Evolutionary conservation across 2,888 invertebrate genomes (phyloP), one percentile per base, ranked within the genome.

Genomic region (Ephialtes manifestator): DNA sequence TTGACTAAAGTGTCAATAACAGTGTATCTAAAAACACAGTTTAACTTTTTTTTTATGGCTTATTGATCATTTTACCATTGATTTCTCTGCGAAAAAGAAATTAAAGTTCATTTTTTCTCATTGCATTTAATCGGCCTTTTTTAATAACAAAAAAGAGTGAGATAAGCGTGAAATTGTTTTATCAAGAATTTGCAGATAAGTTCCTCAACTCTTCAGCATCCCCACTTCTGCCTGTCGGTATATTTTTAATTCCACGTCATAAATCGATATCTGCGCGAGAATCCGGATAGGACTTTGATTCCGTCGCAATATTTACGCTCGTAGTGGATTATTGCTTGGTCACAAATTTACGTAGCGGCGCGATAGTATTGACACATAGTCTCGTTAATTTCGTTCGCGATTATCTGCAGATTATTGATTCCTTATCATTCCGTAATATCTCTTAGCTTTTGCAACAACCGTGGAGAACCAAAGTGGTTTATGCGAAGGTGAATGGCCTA

Each of bases 261-360:
- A 28, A 58, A 51, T 51, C 51, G 68, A 81, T 51, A 31, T 46
- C 55, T 24, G 7, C 13, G 39, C 24, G 53, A 43, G 31, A 80
- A 53, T 65, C 31, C 53, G 43, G n/a, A 65, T 55, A 31, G 60
- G 20, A 83, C 78, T 74, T 68, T 82, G 71, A 68, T 60, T 79
- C 55, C 53, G 43, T 46, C n/a, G 72, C 18, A 68, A 60, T 46
- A 20, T 68, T 46, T 39, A 35, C 15, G 20, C 53, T 18, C 20
- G 2, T n/a, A 55, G 65, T 65, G 53, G 20, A n/a, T 15, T 67
- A 39, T 20, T 20, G 70, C 18, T 53, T 35, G 35, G 28, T 70
- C 31, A 46, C 43, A 67, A 11, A 46, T 43, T 43, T 24, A 55
- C 8, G 20, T 24, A 24, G 8, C 55, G 7, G 20, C 10, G 18